phyloP scores from a whole-genome alignment of 64 coral and sea anemone species.

The Platygyra sinensis region DNA sequence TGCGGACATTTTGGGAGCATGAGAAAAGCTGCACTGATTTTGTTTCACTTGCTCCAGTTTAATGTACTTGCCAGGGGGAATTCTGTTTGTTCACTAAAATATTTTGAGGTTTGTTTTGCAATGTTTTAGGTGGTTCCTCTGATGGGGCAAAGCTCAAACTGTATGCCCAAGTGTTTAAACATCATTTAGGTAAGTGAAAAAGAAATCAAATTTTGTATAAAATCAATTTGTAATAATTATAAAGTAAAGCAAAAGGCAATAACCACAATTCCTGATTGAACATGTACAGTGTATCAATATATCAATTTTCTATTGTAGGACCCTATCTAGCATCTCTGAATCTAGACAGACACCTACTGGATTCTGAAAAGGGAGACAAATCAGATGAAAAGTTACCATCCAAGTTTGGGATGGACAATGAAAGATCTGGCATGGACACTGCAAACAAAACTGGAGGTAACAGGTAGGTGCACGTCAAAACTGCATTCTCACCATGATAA shows the following conservation, averaged over 20 bases:
- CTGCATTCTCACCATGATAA: too few species aligned
- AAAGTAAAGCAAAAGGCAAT: neutral
- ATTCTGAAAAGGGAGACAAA: constrained; percentile 50
- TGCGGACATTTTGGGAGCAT: neutral
- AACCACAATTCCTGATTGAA: neutral
- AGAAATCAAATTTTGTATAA: neutral
- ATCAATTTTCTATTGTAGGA: constrained; percentile 3
- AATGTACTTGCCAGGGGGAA: too few species aligned
- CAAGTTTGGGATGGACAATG: constrained; percentile 42
- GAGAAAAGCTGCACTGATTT: neutral
- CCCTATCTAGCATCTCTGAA: constrained; percentile 55
- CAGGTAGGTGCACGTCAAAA: neutral
- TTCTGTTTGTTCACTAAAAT: too few species aligned
- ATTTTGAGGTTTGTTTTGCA: neutral
- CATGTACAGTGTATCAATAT: neutral
- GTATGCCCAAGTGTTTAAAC: constrained; percentile 74
- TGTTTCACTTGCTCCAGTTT: neutral
- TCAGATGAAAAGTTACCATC: constrained; percentile 35
- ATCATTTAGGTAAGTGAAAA: constrained; percentile 65
- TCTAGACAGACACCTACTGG: constrained; percentile 45
- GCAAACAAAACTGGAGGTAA: neutral
- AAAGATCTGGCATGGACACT: constrained; percentile 28
- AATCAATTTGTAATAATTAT: neutral
- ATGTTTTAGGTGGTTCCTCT: constrained; percentile 35
- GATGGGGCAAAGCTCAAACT: constrained; percentile 80